phyloP scores from a whole-genome alignment of 2,888 invertebrate species.

The Itoplectis maculator region DNA sequence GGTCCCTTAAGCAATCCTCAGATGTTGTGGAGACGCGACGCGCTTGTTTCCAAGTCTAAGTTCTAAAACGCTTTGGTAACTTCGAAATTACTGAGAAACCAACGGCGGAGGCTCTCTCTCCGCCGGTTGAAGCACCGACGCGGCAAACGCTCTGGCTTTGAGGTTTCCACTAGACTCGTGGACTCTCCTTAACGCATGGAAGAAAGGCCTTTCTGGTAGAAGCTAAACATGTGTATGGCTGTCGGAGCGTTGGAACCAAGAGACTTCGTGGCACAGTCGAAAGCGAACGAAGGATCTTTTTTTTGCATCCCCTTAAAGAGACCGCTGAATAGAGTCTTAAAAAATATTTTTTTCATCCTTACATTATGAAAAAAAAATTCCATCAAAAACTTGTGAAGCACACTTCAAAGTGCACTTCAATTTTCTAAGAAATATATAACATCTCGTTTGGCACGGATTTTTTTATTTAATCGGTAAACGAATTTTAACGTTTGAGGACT shows the following conservation, averaged over 20 bases:
- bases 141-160: conserved; percentile 39
- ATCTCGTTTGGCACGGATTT: too few species aligned
- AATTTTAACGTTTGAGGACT: neutral
- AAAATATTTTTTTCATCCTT: too few species aligned
- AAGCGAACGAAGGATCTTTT: neutral
- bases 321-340: too few species aligned
- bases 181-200: neutral
- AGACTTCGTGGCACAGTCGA: neutral
- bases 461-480: too few species aligned
- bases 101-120: conserved; percentile 24
- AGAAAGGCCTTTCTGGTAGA: neutral
- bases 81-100: conserved; percentile 68
- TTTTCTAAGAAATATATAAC: too few species aligned
- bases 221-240: neutral
- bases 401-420: too few species aligned
- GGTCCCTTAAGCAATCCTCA: conserved; percentile 35
- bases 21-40: conserved; percentile 42
- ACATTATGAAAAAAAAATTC: too few species aligned
- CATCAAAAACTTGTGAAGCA: too few species aligned
- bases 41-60: conserved; percentile 51
- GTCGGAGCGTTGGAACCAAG: neutral
- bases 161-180: conserved; percentile 19
- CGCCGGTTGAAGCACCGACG: neutral
- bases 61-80: conserved; percentile 64
- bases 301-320: too few species aligned